Percentiles rank a stretch among this genome's conserved stretches.
Evolutionary conservation across 2,113 vertebrate species (phyloP).

Genomic region (Marmota flaviventris): DNA sequence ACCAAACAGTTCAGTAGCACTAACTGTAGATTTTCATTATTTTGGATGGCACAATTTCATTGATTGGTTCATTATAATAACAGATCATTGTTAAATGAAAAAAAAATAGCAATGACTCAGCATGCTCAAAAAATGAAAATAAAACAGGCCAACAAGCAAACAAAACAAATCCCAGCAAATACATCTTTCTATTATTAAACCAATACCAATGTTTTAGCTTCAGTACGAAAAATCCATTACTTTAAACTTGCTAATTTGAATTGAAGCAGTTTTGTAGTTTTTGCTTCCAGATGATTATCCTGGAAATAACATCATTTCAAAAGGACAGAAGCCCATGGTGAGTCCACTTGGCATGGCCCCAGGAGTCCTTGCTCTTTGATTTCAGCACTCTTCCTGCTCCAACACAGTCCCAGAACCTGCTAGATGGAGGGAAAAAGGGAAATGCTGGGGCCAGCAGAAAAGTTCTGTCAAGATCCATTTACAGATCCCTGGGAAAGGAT

Average conservation of each 20-base stretch:
- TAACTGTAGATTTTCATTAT: neutral
- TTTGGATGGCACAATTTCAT: neutral
- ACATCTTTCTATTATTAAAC: neutral
- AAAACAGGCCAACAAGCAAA: neutral
- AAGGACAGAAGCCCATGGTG: neutral
- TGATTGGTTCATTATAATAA: neutral
- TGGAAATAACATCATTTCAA: neutral
- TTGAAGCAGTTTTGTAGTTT: neutral
- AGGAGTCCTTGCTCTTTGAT: neutral
- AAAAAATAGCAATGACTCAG: constrained; percentile 9
- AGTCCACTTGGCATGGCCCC: neutral
- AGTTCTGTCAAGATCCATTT: neutral
- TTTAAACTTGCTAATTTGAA: neutral
- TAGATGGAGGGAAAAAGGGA: neutral
- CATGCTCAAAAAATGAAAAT: constrained; percentile 15
- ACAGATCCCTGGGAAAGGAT: neutral
- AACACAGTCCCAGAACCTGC: neutral
- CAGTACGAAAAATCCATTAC: neutral
- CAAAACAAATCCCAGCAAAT: neutral
- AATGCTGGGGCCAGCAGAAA: neutral
- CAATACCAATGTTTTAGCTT: neutral
- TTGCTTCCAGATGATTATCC: neutral
- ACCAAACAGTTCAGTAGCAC: neutral
- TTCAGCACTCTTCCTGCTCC: neutral
- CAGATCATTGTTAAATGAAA: neutral